A percentile compares a stretch with the other conserved stretches of the same genome.
phyloP scores from a whole-genome alignment of 2,888 invertebrate genomes.

The Mesodorylaimus sp. region DNA sequence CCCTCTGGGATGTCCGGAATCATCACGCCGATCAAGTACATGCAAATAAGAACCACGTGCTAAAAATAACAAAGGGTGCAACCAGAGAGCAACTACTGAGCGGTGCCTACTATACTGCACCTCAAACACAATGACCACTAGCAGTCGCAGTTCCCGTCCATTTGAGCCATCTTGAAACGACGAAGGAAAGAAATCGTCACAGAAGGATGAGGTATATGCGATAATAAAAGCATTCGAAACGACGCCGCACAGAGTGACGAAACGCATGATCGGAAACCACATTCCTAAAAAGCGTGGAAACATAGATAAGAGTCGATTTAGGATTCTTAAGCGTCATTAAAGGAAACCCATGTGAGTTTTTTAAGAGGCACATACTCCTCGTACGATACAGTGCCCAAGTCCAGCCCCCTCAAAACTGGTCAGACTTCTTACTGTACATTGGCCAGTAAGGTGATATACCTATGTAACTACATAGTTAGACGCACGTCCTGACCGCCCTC shows the following conservation, averaged over 20 bases:
- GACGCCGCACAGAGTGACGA: slow-evolving; percentile 35
- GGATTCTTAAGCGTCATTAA: too few species aligned
- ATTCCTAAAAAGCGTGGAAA: slow-evolving; percentile 32
- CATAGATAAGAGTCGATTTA: too few species aligned
- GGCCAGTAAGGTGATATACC: too few species aligned
- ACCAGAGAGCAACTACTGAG: background rate
- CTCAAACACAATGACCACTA: slow-evolving; percentile 13
- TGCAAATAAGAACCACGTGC: slow-evolving; percentile 2
- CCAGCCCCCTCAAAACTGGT: too few species aligned
- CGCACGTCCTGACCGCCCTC: too few species aligned
- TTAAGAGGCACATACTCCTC: too few species aligned
- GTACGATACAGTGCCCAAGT: too few species aligned
- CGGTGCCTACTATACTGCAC: too few species aligned
- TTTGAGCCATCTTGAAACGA: background rate
- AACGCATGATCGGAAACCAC: slow-evolving; percentile 35
- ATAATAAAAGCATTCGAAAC: slow-evolving; percentile 37
- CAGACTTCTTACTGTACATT: too few species aligned
- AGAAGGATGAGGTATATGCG: slow-evolving; percentile 31
- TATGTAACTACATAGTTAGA: too few species aligned
- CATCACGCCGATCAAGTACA: slow-evolving; percentile 14
- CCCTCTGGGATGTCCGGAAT: slow-evolving; percentile 29
- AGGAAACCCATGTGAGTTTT: too few species aligned
- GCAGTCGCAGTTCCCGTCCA: too few species aligned
- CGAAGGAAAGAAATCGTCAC: background rate
- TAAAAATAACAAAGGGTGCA: background rate